phyloP scores from a whole-genome alignment of 2,113 vertebrate species.

The Salvelinus namaycush region DNA sequence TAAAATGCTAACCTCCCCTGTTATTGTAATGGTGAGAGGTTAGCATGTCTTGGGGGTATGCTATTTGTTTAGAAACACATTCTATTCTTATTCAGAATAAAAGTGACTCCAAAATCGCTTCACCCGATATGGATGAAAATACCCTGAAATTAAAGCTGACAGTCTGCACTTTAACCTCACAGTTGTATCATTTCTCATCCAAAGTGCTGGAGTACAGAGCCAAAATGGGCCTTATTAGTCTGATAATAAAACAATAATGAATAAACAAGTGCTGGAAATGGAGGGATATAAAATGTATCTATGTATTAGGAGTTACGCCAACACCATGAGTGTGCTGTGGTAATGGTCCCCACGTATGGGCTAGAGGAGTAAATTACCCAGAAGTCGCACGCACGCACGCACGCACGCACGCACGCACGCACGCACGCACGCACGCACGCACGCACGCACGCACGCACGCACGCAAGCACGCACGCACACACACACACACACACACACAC shows the following conservation, averaged over 20 bases:
- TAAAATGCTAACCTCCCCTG: no score
- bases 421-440: neutral
- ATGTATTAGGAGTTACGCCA: slow-evolving; percentile 66
- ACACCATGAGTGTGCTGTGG: slow-evolving; percentile 50
- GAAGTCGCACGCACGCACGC: slow-evolving; percentile 40
- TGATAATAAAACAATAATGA: neutral
- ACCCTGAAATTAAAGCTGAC: no score
- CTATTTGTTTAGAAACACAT: no score
- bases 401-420: slow-evolving; percentile 18
- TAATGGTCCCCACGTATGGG: slow-evolving; percentile 58
- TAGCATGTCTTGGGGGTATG: no score
- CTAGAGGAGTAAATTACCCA: slow-evolving; percentile 72
- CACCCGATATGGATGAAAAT: no score
- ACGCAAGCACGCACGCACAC: neutral
- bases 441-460: neutral
- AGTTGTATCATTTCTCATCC: no score
- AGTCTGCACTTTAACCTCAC: no score
- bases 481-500: slow-evolving; percentile 14
- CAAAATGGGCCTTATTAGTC: no score
- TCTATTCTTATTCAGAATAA: no score
- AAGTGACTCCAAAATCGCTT: no score
- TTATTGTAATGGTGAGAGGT: no score
- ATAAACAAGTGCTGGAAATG: slow-evolving; percentile 6
- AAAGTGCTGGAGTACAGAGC: no score
- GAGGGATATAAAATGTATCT: slow-evolving; percentile 41